These are phyloP conservation scores for Dipodomys ordii DNA, from an alignment of 2,113 vertebrate species.

Conservation along the genomic window DNA sequence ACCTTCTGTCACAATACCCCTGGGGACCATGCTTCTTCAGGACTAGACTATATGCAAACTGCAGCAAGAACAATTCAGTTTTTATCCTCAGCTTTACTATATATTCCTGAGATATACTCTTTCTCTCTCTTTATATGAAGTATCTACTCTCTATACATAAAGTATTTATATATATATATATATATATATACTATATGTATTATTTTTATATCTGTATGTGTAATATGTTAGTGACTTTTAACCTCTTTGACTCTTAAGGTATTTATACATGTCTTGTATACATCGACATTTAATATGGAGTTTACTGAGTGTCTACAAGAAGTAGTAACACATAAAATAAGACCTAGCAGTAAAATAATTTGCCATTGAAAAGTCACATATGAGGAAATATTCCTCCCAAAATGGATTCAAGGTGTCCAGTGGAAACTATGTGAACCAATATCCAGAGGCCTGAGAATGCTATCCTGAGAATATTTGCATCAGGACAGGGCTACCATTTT, in stretches of 20 bases:
- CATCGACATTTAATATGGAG: background rate
- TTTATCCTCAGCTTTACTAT: background rate
- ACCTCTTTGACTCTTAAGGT: background rate
- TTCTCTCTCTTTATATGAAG: no score
- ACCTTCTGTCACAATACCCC: background rate
- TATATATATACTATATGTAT: no score
- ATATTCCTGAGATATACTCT: background rate
- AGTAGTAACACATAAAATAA: background rate
- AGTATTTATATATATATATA: no score
- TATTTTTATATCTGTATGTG: no score
- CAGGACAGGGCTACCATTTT: background rate
- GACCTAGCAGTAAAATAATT: slow-evolving; percentile 17
- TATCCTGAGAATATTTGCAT: background rate
- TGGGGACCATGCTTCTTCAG: background rate
- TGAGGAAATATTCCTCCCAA: background rate
- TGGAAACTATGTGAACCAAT: background rate
- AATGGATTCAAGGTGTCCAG: background rate
- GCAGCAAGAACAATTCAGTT: background rate
- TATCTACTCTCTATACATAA: no score
- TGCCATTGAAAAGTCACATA: background rate
- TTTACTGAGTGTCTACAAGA: background rate
- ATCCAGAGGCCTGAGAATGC: no score
- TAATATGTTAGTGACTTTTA: background rate
- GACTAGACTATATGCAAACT: background rate
- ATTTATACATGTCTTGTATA: background rate